These are phyloP conservation scores for Xestia sexstrigata DNA, from an alignment of 2,888 invertebrate genomes.

Conservation along the genomic window DNA sequence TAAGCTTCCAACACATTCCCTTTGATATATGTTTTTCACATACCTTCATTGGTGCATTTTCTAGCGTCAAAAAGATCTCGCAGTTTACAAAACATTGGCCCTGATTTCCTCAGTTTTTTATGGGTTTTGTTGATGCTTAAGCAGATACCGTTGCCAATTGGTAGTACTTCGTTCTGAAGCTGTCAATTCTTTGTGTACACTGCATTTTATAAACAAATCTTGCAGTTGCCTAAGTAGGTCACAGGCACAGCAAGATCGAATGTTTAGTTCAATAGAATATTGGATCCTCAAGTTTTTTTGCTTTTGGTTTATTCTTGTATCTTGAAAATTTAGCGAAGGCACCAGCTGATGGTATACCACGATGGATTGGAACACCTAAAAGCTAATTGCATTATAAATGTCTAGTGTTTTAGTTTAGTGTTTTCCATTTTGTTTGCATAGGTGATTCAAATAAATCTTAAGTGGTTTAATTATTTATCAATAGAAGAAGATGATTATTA, in stretches of 20 bases:
- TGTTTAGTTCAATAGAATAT: constrained; percentile 11
- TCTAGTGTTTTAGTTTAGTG: constrained; percentile 10
- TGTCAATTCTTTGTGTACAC: constrained; percentile 20
- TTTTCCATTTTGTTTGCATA: constrained; percentile 41
- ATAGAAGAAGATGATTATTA: constrained; percentile 6
- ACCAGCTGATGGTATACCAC: constrained; percentile 1
- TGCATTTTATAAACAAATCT: constrained; percentile 45
- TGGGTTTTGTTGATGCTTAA: constrained; percentile 34
- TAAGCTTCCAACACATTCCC: constrained; percentile 67
- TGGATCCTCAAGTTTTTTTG: constrained; percentile 13
- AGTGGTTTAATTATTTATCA: constrained; percentile 15
- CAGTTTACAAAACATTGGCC: constrained; percentile 68
- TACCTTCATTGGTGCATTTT: constrained; percentile 41
- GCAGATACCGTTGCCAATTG: constrained; percentile 17
- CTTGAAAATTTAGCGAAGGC: not conserved
- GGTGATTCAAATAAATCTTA: not conserved
- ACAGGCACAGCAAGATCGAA: constrained; percentile 28
- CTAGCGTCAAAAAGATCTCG: constrained; percentile 34
- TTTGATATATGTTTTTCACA: constrained; percentile 20
- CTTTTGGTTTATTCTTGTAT: not conserved
- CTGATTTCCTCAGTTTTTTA: constrained; percentile 56
- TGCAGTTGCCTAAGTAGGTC: constrained; percentile 54
- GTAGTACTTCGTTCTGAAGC: not conserved
- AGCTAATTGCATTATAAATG: constrained; percentile 54
- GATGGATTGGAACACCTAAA: constrained; percentile 13